Conservation (phyloP, 30 jellyfish, hydroid and myxozoan species). For the Aurelia coerulea region DNA sequence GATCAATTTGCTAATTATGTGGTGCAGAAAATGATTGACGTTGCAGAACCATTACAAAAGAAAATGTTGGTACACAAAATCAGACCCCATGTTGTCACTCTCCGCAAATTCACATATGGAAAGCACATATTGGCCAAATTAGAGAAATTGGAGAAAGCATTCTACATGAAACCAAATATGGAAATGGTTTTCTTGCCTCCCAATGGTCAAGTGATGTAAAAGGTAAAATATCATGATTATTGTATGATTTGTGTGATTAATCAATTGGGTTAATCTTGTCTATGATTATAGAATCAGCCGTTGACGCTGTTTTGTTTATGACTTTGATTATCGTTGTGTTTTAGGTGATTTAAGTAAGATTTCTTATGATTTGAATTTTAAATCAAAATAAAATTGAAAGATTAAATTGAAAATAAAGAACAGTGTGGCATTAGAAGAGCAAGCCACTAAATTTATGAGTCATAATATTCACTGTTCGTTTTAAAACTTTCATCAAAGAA, state of each 20-base stretch:
- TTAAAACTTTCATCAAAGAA: background rate
- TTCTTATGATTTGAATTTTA: too few species aligned
- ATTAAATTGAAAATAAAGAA: too few species aligned
- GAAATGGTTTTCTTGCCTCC: conserved; percentile 95
- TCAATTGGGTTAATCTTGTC: background rate
- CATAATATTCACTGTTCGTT: background rate
- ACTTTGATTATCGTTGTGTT: too few species aligned
- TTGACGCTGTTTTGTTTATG: too few species aligned
- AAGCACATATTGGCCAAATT: conserved; percentile 95
- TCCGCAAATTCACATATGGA: conserved; percentile 96
- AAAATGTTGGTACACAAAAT: conserved; percentile 84
- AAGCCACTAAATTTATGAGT: too few species aligned
- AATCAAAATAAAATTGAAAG: too few species aligned
- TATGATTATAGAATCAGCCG: background rate
- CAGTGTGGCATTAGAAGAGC: too few species aligned
- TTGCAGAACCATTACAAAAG: conserved; percentile 93
- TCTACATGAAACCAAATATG: conserved; percentile 89
- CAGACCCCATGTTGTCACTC: conserved; percentile 94
- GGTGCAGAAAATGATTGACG: conserved; percentile 97
- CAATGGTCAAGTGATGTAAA: conserved; percentile 67
- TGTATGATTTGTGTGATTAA: background rate
- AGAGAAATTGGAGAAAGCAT: conserved; percentile 92
- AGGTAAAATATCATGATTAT: background rate
- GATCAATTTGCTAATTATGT: conserved; percentile 99
- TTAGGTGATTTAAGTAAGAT: too few species aligned